Conservation (phyloP, 1,140 invertebrate genomes). For the Camponotus floridanus region DNA sequence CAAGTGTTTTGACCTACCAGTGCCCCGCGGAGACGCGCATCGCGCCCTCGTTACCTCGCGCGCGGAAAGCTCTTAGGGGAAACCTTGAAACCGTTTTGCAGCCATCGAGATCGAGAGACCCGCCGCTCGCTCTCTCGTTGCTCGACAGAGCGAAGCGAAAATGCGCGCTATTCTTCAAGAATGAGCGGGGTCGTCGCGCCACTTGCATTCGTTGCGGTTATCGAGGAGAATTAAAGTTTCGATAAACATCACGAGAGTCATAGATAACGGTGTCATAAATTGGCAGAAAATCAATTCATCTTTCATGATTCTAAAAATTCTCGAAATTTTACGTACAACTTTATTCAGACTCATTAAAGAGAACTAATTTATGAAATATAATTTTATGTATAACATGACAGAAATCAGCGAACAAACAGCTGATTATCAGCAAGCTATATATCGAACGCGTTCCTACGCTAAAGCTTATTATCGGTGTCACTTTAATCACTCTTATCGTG, state of each 20-base stretch:
- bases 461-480: slow-evolving; percentile 57
- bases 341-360: neutral
- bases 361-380: neutral
- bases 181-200: slow-evolving; percentile 53
- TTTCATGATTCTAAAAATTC: neutral
- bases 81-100: slow-evolving; percentile 78
- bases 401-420: too few species aligned
- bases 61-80: slow-evolving; percentile 71
- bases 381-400: neutral
- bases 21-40: slow-evolving; percentile 70
- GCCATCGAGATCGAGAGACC: slow-evolving; percentile 70
- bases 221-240: slow-evolving; percentile 28
- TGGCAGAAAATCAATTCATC: neutral
- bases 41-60: slow-evolving; percentile 74
- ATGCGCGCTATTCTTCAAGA: slow-evolving; percentile 65
- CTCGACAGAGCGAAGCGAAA: slow-evolving; percentile 73
- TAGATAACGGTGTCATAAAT: slow-evolving; percentile 7
- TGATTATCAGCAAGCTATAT: neutral
- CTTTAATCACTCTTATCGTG: slow-evolving; percentile 69
- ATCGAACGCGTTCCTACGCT: neutral
- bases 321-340: neutral
- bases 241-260: neutral
- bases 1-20: slow-evolving; percentile 67
- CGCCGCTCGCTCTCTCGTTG: slow-evolving; percentile 72
- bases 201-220: slow-evolving; percentile 39